These are phyloP conservation scores for Buphagus erythrorhynchus DNA, from an alignment of 2,797 vertebrate genomes.

Conservation along the genomic window DNA sequence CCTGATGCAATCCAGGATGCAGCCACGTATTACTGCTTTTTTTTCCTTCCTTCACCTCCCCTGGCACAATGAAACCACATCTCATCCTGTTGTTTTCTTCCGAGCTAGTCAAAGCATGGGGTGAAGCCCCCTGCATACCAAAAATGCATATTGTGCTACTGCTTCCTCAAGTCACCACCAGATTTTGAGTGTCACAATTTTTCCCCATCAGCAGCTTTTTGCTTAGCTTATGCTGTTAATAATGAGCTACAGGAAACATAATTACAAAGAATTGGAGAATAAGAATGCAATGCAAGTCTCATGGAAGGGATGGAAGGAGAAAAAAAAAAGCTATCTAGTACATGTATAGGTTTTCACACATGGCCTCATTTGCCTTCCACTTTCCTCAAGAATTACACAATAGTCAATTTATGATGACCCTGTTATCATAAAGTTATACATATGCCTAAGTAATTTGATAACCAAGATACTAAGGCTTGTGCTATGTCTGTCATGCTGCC, in stretches of 20 bases:
- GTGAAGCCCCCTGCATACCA: not conserved
- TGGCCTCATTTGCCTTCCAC: not conserved
- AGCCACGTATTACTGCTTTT: not conserved
- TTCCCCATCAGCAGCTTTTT: not conserved
- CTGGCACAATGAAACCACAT: not conserved
- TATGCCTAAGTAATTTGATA: not conserved
- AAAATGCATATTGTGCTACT: not conserved
- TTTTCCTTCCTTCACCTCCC: not conserved
- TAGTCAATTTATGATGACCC: not conserved
- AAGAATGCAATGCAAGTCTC: not conserved
- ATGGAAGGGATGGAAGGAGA: not conserved
- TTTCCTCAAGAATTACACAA: not conserved
- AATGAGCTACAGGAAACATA: not conserved
- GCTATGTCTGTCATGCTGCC: not conserved
- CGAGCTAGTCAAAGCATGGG: not conserved
- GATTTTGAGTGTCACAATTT: not conserved
- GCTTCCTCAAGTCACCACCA: not conserved
- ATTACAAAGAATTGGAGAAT: not conserved
- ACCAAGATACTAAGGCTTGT: not conserved
- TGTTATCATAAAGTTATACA: not conserved
- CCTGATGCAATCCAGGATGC: not conserved
- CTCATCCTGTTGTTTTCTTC: not conserved
- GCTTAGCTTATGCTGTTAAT: not conserved
- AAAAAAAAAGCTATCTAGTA: not conserved
- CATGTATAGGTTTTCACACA: rapidly evolving